Conservation (phyloP, 2,113 vertebrate species). For the Drymodes brunneopygia region DNA sequence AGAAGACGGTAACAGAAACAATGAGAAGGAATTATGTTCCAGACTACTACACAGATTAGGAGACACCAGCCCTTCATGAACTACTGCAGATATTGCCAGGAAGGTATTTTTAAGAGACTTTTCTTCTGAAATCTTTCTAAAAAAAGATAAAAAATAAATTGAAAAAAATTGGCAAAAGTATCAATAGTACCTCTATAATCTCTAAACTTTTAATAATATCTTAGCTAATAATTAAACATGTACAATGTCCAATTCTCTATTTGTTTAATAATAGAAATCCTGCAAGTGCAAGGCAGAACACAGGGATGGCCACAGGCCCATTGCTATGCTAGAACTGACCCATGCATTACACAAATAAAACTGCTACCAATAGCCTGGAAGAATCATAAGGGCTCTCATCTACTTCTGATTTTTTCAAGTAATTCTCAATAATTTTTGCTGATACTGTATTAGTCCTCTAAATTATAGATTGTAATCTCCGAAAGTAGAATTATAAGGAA, state of each 20-base stretch:
- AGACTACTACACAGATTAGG: background rate
- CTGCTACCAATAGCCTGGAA: background rate
- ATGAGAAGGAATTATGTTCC: background rate
- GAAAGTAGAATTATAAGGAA: background rate
- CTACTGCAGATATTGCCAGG: background rate
- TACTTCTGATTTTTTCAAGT: background rate
- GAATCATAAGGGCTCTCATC: background rate
- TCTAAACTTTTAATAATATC: background rate
- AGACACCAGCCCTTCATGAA: background rate
- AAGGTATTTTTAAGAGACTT: background rate
- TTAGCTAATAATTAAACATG: background rate
- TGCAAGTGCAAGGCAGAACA: background rate
- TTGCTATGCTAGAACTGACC: background rate
- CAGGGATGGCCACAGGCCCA: background rate
- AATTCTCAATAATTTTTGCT: background rate
- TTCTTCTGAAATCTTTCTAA: background rate
- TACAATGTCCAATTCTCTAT: background rate
- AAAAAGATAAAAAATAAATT: fast-evolving
- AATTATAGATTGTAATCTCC: background rate
- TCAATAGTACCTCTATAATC: background rate
- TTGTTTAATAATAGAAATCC: background rate
- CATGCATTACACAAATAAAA: background rate
- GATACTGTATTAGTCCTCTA: background rate
- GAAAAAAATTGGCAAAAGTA: background rate
- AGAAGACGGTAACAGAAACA: background rate